A percentile compares a stretch with the other conserved stretches of the same genome.
phyloP scores from a whole-genome alignment of 2,888 invertebrate genomes.

The Argyresthia albistria region DNA sequence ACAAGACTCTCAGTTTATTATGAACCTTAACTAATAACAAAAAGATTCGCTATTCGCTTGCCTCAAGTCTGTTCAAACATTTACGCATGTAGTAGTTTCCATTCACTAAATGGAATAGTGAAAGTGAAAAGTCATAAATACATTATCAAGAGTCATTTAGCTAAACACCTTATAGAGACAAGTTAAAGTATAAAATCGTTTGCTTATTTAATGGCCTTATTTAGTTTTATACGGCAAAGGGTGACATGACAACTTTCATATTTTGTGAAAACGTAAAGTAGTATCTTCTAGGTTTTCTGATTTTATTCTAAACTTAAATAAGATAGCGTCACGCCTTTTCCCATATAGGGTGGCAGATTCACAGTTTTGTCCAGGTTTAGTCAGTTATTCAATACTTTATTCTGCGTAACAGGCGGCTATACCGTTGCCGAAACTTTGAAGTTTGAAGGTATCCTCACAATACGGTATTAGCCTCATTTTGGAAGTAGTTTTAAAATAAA shows the following conservation, averaged over 20 bases:
- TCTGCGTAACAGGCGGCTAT: no score
- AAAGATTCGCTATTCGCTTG: neutral
- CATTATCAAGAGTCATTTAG: neutral
- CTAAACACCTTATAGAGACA: neutral
- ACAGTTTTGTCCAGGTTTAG: no score
- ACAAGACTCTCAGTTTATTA: neutral
- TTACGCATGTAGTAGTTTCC: neutral
- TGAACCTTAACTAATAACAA: neutral
- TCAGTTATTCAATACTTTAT: no score
- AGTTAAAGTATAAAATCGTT: neutral
- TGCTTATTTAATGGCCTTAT: neutral
- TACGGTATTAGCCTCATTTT: no score
- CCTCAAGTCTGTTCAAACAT: neutral
- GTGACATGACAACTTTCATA: constrained; percentile 20
- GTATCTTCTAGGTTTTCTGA: no score
- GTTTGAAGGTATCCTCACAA: no score
- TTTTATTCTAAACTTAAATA: no score
- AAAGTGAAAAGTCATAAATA: neutral
- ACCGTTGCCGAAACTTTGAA: no score
- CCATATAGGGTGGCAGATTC: no score
- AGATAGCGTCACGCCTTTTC: no score
- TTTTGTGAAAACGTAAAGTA: constrained; percentile 19
- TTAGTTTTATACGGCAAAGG: constrained; percentile 3
- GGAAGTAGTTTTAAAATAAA: no score
- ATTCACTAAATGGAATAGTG: constrained; percentile 3